Conservation (phyloP, 1,140 invertebrate genomes). For the Neuroterus valhalla region DNA sequence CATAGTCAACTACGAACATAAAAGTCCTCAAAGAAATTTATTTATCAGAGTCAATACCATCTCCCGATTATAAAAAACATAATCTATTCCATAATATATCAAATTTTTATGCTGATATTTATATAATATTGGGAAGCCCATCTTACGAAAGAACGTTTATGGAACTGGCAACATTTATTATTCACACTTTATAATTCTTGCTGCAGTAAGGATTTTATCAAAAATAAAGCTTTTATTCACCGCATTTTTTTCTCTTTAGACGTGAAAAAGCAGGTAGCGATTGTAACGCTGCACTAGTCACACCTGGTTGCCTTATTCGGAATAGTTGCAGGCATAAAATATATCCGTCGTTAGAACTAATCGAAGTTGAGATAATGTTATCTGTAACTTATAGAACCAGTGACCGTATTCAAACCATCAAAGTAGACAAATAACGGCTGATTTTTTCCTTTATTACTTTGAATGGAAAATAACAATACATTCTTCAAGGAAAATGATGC, state of each 20-base stretch:
- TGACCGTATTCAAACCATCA: conserved; percentile 31
- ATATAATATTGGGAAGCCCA: neutral
- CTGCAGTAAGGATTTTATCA: neutral
- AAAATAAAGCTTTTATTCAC: neutral
- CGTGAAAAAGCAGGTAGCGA: neutral
- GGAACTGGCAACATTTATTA: neutral
- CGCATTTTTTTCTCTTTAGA: neutral
- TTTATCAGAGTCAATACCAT: too few relatives aligned
- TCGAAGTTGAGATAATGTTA: conserved; percentile 50
- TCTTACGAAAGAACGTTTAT: neutral
- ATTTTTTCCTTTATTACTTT: conserved; percentile 3
- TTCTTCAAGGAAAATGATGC: neutral
- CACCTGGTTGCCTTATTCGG: neutral
- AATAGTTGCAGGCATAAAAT: neutral
- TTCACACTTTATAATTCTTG: neutral
- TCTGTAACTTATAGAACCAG: conserved; percentile 48
- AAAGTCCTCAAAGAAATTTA: too few relatives aligned
- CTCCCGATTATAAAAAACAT: neutral
- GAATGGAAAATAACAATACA: neutral
- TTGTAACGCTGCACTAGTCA: neutral
- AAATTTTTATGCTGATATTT: neutral
- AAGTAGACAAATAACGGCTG: neutral
- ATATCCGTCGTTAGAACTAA: conserved; percentile 19
- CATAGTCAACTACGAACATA: too few relatives aligned
- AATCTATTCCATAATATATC: neutral